phyloP scores from a whole-genome alignment of 2,888 invertebrate species.

The Pimpla rufipes region DNA sequence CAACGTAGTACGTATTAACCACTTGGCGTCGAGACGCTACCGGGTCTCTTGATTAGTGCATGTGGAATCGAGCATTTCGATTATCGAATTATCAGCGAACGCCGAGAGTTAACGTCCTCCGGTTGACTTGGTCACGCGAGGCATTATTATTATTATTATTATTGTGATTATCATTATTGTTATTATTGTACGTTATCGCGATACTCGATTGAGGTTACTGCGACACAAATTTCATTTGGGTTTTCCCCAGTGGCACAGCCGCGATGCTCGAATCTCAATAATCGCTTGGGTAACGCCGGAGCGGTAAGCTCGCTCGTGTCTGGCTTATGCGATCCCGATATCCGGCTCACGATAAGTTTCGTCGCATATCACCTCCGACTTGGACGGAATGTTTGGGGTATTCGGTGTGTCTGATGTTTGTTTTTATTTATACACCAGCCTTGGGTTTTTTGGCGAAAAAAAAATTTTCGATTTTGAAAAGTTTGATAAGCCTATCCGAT shows the following conservation, averaged over 20 bases:
- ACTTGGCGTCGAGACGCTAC: too few relatives aligned
- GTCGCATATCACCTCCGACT: background rate
- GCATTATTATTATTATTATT: background rate
- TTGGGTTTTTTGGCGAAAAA: too few relatives aligned
- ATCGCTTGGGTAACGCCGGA: background rate
- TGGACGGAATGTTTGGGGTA: background rate
- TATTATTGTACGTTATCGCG: background rate
- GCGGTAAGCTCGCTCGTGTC: conserved; percentile 10
- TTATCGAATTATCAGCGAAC: background rate
- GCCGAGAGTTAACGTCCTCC: background rate
- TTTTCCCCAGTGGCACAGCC: conserved; percentile 13
- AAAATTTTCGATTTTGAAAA: too few relatives aligned
- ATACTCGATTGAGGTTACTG: conserved; percentile 5
- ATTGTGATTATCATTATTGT: background rate
- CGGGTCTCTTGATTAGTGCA: background rate
- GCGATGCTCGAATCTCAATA: background rate
- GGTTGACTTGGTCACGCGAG: background rate
- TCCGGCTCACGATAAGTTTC: conserved; percentile 34
- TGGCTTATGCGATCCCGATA: conserved; percentile 28
- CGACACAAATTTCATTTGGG: background rate
- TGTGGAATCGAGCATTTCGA: background rate
- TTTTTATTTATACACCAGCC: too few relatives aligned
- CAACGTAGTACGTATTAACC: background rate
- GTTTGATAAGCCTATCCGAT: too few relatives aligned
- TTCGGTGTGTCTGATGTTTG: too few relatives aligned